Evolutionary conservation across 2,888 invertebrate genomes (phyloP).

Genomic region (Clitarchus hookeri): DNA sequence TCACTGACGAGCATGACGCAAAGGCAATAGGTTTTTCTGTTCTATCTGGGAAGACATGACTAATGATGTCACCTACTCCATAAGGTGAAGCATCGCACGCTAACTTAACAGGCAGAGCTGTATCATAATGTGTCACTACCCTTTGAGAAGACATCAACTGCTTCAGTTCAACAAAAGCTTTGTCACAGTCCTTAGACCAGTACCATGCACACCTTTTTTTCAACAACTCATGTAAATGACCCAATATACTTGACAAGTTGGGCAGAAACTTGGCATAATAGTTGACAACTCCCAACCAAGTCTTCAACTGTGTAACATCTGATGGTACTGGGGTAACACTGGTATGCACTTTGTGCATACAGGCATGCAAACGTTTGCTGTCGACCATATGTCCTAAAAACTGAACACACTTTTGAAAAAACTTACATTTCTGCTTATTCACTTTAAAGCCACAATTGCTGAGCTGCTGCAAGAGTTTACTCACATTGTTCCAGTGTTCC

Average conservation of each 20-base stretch:
- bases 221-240: slow-evolving; percentile 20
- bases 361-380: background rate
- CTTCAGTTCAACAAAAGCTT: background rate
- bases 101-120: background rate
- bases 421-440: slow-evolving; percentile 26
- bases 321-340: background rate
- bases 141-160: background rate
- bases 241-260: slow-evolving; percentile 10
- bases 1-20: background rate
- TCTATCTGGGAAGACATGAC: too few species aligned
- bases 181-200: background rate
- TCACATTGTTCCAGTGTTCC: slow-evolving; percentile 5
- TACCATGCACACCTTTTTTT: background rate
- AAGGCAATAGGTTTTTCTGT: background rate
- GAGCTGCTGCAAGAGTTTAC: slow-evolving; percentile 5
- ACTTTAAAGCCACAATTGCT: slow-evolving; percentile 24
- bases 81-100: background rate
- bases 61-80: background rate
- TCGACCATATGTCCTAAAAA: background rate
- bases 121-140: background rate
- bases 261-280: slow-evolving; percentile 31
- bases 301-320: slow-evolving; percentile 19
- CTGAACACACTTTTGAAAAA: background rate
- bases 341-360: slow-evolving; percentile 6
- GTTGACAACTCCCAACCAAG: slow-evolving; percentile 28